These are phyloP conservation scores for Hyalella azteca DNA, from an alignment of 2,888 invertebrate genomes.

Conservation along the genomic window DNA sequence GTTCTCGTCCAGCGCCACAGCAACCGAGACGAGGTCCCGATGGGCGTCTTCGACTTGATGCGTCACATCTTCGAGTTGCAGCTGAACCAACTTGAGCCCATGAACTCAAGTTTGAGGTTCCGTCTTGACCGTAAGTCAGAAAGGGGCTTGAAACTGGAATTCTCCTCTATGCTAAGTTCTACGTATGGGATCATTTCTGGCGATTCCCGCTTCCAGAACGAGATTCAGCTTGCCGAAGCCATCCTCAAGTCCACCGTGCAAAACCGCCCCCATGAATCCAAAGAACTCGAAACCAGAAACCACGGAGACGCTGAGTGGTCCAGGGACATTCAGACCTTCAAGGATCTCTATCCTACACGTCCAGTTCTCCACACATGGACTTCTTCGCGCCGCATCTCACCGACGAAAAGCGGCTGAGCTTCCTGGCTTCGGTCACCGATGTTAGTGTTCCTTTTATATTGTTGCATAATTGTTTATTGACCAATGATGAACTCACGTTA, in stretches of 20 bases:
- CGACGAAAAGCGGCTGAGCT: not conserved
- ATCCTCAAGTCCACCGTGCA: conserved; percentile 43
- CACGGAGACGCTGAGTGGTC: conserved; percentile 41
- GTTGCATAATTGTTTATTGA: too few relatives aligned
- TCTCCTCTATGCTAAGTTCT: conserved; percentile 38
- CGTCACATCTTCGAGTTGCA: not conserved
- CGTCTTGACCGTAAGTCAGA: conserved; percentile 14
- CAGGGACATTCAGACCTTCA: conserved; percentile 36
- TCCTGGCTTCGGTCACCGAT: not conserved
- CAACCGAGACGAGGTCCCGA: conserved; percentile 3
- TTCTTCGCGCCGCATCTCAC: not conserved
- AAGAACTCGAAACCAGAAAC: conserved; percentile 41
- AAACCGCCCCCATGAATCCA: conserved; percentile 40
- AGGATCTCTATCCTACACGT: conserved; percentile 32
- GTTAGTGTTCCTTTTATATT: too few relatives aligned
- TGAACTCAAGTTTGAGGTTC: not conserved
- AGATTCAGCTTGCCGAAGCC: conserved; percentile 42
- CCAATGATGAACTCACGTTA: too few relatives aligned
- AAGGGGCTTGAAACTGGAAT: not conserved
- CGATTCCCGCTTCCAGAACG: conserved; percentile 37
- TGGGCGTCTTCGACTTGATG: conserved; percentile 41
- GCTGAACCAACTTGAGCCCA: not conserved
- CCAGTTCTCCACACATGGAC: not conserved
- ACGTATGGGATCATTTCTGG: conserved; percentile 37
- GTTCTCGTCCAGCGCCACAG: conserved; percentile 44